Evolutionary conservation across 2,888 invertebrate species (phyloP).

Genomic region (Nomada fucata): DNA sequence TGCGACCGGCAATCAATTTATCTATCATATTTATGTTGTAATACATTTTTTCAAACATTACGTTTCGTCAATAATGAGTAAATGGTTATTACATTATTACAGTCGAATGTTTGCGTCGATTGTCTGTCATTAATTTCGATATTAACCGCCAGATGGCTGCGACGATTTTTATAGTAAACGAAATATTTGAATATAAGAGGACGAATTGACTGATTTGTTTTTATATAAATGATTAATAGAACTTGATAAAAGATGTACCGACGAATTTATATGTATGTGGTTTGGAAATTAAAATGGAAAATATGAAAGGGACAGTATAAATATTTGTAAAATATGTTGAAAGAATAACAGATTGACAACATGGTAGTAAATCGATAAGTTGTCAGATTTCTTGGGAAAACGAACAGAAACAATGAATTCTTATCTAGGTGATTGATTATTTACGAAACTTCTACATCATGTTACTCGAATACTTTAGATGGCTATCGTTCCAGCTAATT

Average conservation of each 20-base stretch:
- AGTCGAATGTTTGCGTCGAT: neutral
- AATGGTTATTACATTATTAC: neutral
- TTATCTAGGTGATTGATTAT: constrained; percentile 23
- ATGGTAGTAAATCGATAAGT: neutral
- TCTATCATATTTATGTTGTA: neutral
- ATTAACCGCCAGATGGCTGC: neutral
- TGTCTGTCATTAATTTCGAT: neutral
- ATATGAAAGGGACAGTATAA: neutral
- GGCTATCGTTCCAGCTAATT: constrained; percentile 17
- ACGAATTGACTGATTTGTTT: no score
- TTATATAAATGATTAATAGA: no score
- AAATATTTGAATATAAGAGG: no score
- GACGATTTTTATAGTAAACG: neutral
- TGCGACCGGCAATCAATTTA: neutral
- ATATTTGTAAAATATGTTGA: neutral
- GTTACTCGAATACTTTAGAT: constrained; percentile 7
- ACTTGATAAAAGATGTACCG: no score
- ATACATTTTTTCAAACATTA: neutral
- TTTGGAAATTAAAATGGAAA: neutral
- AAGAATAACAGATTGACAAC: neutral
- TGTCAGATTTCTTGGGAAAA: neutral
- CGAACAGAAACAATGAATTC: neutral
- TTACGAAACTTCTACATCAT: neutral
- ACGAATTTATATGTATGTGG: no score
- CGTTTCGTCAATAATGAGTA: neutral